A percentile compares a stretch with the other conserved stretches of the same genome.
Evolutionary conservation across 2,797 vertebrate genomes (phyloP).

Genomic region (Lepilemur septentrionalis): DNA sequence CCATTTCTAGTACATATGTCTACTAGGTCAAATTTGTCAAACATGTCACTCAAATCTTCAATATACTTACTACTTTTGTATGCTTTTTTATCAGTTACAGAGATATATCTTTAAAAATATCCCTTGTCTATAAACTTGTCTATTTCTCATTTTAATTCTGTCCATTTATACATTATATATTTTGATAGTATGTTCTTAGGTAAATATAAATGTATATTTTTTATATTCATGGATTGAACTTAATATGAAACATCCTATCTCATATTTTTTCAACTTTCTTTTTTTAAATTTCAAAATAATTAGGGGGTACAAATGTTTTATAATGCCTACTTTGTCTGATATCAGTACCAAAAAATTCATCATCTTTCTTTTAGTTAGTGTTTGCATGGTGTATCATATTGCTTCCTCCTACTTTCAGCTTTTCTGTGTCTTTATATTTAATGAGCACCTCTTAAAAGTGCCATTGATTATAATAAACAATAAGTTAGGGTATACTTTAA

Average conservation of each 20-base stretch:
- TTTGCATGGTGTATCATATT: not conserved
- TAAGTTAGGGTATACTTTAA: not conserved
- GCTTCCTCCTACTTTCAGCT: not conserved
- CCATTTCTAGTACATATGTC: not conserved
- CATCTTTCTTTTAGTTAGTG: not conserved
- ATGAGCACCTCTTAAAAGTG: not conserved
- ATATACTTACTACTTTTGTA: not conserved
- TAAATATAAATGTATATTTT: not conserved
- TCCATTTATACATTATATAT: constrained; percentile 2
- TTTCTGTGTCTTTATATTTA: constrained; percentile 14
- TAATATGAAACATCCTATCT: not conserved
- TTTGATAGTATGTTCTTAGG: not conserved
- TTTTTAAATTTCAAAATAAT: not conserved
- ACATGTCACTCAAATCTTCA: not conserved
- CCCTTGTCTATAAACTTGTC: not conserved
- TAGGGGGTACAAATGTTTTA: not conserved
- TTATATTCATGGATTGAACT: not conserved
- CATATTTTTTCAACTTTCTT: not conserved
- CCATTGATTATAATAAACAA: not conserved
- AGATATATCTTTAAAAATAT: not conserved
- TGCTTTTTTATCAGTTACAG: not conserved
- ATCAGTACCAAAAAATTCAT: not conserved
- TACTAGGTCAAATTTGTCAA: not conserved
- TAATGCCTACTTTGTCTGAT: not conserved
- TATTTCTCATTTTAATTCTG: not conserved